Percentiles rank a stretch among this genome's conserved stretches.
phyloP scores from a whole-genome alignment of 2,888 invertebrate genomes.

The Tetranychus truncatus region DNA sequence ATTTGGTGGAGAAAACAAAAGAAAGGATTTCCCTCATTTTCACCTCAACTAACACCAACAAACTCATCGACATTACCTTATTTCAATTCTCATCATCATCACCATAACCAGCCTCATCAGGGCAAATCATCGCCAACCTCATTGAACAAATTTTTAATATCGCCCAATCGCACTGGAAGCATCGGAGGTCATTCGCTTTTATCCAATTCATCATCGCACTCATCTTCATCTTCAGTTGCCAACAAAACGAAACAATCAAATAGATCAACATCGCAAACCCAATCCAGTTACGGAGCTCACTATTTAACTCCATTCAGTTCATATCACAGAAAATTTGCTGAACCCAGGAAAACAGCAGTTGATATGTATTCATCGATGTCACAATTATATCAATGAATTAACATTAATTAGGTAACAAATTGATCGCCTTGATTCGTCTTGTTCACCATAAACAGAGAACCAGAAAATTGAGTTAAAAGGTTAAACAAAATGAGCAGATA shows the following conservation, averaged over 20 bases:
- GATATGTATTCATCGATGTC: background rate
- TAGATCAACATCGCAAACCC: background rate
- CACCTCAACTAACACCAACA: background rate
- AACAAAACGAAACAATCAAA: background rate
- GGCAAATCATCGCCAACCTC: background rate
- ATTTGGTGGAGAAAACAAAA: constrained; percentile 1
- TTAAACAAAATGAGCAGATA: background rate
- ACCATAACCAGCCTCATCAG: background rate
- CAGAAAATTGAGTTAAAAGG: background rate
- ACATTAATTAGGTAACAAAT: background rate
- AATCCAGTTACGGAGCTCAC: background rate
- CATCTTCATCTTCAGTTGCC: background rate
- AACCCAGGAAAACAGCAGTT: background rate
- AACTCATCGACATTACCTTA: background rate
- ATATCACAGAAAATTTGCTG: background rate
- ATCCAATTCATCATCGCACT: background rate
- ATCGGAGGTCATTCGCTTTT: background rate
- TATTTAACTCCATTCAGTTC: background rate
- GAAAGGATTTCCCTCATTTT: background rate
- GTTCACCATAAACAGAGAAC: background rate
- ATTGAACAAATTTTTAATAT: background rate
- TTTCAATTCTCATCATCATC: background rate
- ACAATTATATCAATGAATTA: background rate
- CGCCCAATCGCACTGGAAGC: background rate
- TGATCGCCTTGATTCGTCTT: background rate